phyloP scores from a whole-genome alignment of 2,888 invertebrate species.

The Neoitamus cyanurus region DNA sequence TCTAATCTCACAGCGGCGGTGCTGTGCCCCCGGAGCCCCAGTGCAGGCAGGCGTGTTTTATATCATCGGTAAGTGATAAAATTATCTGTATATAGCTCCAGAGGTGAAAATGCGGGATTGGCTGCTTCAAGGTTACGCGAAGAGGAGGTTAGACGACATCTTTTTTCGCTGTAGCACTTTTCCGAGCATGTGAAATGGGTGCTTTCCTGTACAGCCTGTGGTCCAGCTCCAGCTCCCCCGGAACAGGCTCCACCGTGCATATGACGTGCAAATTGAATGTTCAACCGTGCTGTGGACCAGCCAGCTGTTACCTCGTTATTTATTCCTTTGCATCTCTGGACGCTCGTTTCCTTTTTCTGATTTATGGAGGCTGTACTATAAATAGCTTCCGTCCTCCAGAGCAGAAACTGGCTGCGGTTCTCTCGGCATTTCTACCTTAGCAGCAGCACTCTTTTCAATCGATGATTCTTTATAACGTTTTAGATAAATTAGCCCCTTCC shows the following conservation, averaged over 20 bases:
- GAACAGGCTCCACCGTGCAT: not conserved
- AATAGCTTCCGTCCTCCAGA: not conserved
- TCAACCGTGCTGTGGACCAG: not conserved
- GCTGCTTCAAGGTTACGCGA: not conserved
- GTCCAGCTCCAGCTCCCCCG: not conserved
- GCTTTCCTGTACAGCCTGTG: too few relatives aligned
- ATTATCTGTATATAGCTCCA: not conserved
- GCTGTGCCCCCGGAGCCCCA: not conserved
- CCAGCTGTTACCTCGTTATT: not conserved
- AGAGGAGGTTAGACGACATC: too few relatives aligned
- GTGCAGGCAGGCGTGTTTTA: not conserved
- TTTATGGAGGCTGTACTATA: not conserved
- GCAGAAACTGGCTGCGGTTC: not conserved
- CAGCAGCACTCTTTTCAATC: not conserved
- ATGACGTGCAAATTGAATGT: too few relatives aligned
- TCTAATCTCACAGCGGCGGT: not conserved
- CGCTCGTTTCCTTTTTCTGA: not conserved
- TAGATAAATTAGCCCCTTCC: too few relatives aligned
- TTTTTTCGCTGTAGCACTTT: not conserved
- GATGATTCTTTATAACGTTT: too few relatives aligned
- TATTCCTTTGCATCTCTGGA: not conserved
- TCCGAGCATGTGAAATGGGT: not conserved
- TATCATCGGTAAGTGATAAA: conserved; percentile 17
- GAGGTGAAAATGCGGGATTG: too few relatives aligned
- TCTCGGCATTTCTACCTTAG: not conserved